Evolutionary conservation across 2,113 vertebrate species (phyloP).

Genomic region (Pluvianellus socialis): DNA sequence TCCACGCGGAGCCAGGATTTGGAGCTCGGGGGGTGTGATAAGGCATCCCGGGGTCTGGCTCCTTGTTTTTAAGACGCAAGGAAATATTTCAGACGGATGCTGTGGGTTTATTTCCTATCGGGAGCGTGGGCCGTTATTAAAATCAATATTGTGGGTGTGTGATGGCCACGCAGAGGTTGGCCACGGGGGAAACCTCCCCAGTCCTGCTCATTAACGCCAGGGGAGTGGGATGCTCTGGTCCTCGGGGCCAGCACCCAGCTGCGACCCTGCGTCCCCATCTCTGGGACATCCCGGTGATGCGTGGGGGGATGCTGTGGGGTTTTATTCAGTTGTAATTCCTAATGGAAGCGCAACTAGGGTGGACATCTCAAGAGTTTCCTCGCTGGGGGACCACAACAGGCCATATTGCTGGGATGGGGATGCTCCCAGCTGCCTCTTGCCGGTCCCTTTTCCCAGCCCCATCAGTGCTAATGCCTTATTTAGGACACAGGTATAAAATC

Average conservation of each 20-base stretch:
- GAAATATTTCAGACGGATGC: not conserved
- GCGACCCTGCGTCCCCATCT: not conserved
- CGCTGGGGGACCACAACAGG: fast-evolving
- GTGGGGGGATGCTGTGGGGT: not conserved
- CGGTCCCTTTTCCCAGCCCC: not conserved
- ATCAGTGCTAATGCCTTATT: not conserved
- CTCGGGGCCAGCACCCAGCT: not conserved
- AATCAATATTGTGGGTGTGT: not conserved
- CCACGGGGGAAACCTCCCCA: fast-evolving
- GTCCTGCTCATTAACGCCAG: not conserved
- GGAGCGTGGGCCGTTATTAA: not conserved
- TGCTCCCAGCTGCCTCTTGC: not conserved
- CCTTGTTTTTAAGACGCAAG: not conserved
- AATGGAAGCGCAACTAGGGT: not conserved
- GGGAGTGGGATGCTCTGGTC: fast-evolving
- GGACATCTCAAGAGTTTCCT: not conserved
- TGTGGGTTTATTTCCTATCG: not conserved
- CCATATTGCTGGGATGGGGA: not conserved
- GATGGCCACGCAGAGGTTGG: not conserved
- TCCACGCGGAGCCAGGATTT: not conserved
- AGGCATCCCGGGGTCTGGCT: not conserved
- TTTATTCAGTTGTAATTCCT: not conserved
- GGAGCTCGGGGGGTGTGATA: not conserved
- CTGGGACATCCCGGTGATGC: not conserved
- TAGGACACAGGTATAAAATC: not conserved